These are phyloP conservation scores for Microctenopoma stevenorrisi DNA, from an alignment of 2,797 vertebrate genomes.

Conservation along the genomic window DNA sequence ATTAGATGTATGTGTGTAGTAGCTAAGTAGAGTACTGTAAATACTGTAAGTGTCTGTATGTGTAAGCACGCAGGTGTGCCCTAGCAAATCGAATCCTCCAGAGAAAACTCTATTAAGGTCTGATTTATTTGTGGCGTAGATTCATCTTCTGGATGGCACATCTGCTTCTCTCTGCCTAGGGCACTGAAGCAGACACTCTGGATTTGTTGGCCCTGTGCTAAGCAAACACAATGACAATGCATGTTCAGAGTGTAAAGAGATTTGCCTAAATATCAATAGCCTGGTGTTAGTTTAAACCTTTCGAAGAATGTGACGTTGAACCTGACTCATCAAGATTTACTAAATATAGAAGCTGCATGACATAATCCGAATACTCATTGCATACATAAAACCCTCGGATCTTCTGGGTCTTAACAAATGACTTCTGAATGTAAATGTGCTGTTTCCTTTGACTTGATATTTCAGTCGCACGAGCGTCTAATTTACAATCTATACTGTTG, in stretches of 20 bases:
- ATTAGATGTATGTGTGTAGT: conserved; percentile 26
- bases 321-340: conserved; percentile 59
- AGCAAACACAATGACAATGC: conserved; percentile 43
- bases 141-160: conserved; percentile 73
- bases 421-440: conserved; percentile 40
- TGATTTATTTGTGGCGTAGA: conserved; percentile 77
- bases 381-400: conserved; percentile 34
- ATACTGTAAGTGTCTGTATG: conserved; percentile 44
- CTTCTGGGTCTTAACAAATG: conserved; percentile 43
- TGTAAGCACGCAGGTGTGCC: conserved; percentile 76
- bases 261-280: conserved; percentile 38
- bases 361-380: conserved; percentile 53
- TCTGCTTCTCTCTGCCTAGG: conserved; percentile 59
- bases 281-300: conserved; percentile 38
- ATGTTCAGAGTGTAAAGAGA: conserved; percentile 34
- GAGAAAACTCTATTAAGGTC: conserved; percentile 56
- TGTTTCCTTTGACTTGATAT: conserved; percentile 33
- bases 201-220: conserved; percentile 30
- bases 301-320: conserved; percentile 43
- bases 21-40: conserved; percentile 46
- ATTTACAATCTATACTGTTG: conserved; percentile 48
- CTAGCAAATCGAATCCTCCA: conserved; percentile 71
- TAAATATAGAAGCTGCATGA: conserved; percentile 53
- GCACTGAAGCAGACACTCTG: conserved; percentile 34
- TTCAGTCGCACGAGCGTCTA: conserved; percentile 25